phyloP scores from a whole-genome alignment of 2,888 invertebrate species.

The Cetonia aurata region DNA sequence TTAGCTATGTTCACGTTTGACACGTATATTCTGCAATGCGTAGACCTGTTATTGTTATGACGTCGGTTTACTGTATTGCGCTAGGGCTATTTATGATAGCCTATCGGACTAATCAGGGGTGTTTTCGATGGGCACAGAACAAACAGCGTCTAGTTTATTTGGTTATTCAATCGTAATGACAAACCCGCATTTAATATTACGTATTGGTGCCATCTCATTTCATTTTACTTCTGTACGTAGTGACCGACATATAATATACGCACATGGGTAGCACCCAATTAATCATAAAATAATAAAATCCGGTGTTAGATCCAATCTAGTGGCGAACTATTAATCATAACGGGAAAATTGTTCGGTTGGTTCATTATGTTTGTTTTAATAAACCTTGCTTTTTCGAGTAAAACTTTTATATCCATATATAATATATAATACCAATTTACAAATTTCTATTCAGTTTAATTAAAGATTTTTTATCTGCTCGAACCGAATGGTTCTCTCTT shows the following conservation, averaged over 20 bases:
- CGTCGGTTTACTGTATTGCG: conserved; percentile 1
- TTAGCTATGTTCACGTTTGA: conserved; percentile 25
- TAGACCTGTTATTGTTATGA: conserved; percentile 11
- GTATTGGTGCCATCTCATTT: neutral
- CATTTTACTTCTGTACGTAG: neutral
- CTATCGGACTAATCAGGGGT: conserved; percentile 18
- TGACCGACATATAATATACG: neutral
- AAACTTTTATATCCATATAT: too few relatives aligned
- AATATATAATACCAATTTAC: too few relatives aligned
- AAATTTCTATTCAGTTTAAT: too few relatives aligned
- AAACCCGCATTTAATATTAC: conserved; percentile 10
- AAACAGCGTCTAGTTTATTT: conserved; percentile 26
- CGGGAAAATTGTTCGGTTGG: too few relatives aligned
- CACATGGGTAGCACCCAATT: neutral
- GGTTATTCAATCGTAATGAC: conserved; percentile 20
- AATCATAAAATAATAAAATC: conserved; percentile 19
- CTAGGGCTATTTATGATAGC: conserved; percentile 19
- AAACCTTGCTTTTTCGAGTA: too few relatives aligned
- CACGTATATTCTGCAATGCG: conserved; percentile 31
- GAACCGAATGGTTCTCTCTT: too few relatives aligned
- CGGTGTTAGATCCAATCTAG: neutral
- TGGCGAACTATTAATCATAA: too few relatives aligned
- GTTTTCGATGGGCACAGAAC: neutral
- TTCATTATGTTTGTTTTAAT: too few relatives aligned
- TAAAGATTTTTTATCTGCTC: too few relatives aligned